Conservation (phyloP, 1,140 invertebrate genomes). For the Papilio machaon region DNA sequence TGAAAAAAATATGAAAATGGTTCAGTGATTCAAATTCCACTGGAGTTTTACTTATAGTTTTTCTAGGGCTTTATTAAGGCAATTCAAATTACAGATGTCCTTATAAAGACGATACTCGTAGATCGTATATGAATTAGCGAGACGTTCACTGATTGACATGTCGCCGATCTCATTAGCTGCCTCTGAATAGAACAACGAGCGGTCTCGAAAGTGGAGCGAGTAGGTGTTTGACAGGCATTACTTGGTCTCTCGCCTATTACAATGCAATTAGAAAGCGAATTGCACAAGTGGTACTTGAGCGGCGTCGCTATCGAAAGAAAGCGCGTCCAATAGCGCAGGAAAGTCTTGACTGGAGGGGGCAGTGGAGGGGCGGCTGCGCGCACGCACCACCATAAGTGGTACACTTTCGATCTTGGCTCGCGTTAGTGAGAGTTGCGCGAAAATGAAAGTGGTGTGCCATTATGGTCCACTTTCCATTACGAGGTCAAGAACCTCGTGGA, state of each 20-base stretch:
- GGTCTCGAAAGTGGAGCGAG: constrained; percentile 61
- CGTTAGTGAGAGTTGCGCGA: constrained; percentile 78
- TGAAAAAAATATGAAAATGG: background rate
- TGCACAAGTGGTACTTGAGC: constrained; percentile 65
- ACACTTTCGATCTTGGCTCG: constrained; percentile 80
- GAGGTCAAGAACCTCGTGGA: constrained; percentile 69
- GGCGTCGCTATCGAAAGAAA: constrained; percentile 68
- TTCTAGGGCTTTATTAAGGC: background rate
- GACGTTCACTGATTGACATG: constrained; percentile 17
- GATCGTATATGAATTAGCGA: constrained; percentile 24
- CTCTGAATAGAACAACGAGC: constrained; percentile 24
- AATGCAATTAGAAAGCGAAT: constrained; percentile 80
- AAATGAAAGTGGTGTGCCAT: constrained; percentile 80
- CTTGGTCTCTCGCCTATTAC: constrained; percentile 64
- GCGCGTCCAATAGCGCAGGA: constrained; percentile 68
- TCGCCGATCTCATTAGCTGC: constrained; percentile 6
- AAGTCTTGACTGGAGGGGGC: constrained; percentile 58
- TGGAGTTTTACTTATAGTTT: no score
- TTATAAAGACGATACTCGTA: background rate
- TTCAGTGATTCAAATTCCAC: no score
- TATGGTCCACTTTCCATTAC: constrained; percentile 78
- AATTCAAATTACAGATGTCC: background rate
- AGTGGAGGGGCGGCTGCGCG: constrained; percentile 65
- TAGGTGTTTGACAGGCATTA: constrained; percentile 63
- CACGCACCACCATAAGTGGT: constrained; percentile 77